phyloP scores from a whole-genome alignment of 2,113 vertebrate genomes.

The Microcebus griseorufus region DNA sequence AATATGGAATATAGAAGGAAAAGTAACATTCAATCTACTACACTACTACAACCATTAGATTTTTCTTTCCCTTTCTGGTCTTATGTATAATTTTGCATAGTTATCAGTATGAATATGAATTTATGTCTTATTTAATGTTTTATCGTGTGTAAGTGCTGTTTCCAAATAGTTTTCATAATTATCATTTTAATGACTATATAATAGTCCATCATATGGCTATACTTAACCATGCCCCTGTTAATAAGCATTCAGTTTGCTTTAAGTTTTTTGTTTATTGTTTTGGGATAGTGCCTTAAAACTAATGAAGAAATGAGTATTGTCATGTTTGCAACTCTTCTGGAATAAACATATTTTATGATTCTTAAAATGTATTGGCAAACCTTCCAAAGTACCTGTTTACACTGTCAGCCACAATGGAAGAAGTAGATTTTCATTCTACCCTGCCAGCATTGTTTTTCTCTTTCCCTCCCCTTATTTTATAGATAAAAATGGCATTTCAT shows the following conservation, averaged over 20 bases:
- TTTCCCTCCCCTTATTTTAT: not conserved
- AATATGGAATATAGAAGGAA: not conserved
- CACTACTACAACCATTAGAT: not conserved
- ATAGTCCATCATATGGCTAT: not conserved
- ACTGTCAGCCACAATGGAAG: not conserved
- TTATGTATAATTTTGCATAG: not conserved
- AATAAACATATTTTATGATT: not conserved
- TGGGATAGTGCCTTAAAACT: constrained; percentile 23
- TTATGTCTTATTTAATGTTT: not conserved
- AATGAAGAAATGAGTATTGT: not conserved
- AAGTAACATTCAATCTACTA: not conserved
- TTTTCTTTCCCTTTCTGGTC: constrained; percentile 1
- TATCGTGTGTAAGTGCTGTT: not conserved
- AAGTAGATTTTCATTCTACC: not conserved
- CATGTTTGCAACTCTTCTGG: not conserved
- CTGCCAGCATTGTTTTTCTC: not conserved
- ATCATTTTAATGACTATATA: not conserved
- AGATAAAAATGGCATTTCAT: not conserved
- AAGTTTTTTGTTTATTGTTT: constrained; percentile 18
- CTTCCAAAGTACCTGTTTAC: not conserved
- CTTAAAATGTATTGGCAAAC: not conserved
- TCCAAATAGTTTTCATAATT: not conserved
- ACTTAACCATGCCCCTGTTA: not conserved
- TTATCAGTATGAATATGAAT: not conserved
- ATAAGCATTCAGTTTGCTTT: not conserved